Base-by-base conservation (phyloP, 1,140 invertebrate species). In the Lutraria rhynchaena region DNA sequence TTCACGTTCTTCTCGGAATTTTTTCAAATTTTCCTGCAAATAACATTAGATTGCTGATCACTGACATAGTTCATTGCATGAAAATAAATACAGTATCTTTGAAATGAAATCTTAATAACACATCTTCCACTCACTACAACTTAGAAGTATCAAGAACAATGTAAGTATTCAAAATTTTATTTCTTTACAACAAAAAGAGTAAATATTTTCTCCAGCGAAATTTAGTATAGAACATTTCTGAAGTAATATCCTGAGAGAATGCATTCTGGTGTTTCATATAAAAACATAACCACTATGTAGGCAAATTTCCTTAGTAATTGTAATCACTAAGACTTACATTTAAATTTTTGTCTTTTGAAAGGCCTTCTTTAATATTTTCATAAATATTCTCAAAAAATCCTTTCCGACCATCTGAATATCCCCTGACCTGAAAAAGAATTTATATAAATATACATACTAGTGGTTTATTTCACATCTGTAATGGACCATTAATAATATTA, bases 331-430 rank as follows among this genome's bases (percentile, higher is more conserved):
- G n/a, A 65, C 78, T 77, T 85, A 93, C 94, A 90, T 99, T 99
- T 96, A 99, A 98, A 92, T 99, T 98, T 93, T 99, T 99, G 93
- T 98, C 99, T 92, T 98, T 98, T 11, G 95, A 95, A 91, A 99
- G 95, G 91, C 99, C 99, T 86, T 98, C 96, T 90, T 95, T 96
- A 63, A 99, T 95, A 92, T 99, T 99, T 58, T 99, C 96, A 70
- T 99, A 94, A 60, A 99, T 95, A 87, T 97, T 95, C 41, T 96
- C 95, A 84, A 99, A 94, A 91, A 99, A 99, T 58, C 91, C 90
- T 61, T 81, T 87, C 37, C 73, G 73, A 13, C 83, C 83, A 74
- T 81, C 85, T 29, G 91, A 91, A 85, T 90, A 90, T 55, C 77
- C 71, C 55, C 90, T 71, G n/a, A 81, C 67, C 90, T 91, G 78